phyloP scores from a whole-genome alignment of 1,140 invertebrate species.

The Argopecten irradians region DNA sequence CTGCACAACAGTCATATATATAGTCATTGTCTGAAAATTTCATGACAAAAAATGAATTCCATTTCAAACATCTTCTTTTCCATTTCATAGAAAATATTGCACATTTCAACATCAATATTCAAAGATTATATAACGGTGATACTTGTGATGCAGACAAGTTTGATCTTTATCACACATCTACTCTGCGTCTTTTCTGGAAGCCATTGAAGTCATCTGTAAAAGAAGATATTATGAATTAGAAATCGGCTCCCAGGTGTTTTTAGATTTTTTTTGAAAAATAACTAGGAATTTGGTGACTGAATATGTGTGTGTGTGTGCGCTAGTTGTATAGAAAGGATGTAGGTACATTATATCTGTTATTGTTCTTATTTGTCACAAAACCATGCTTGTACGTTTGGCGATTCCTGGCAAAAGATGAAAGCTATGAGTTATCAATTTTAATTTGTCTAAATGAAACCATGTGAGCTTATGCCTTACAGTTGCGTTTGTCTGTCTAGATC shows the following conservation, averaged over 20 bases:
- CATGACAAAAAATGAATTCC: too few relatives aligned
- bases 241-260: background rate
- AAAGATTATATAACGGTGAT: background rate
- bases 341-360: background rate
- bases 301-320: too few relatives aligned
- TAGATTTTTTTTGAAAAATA: background rate
- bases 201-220: constrained; percentile 46
- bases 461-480: too few relatives aligned
- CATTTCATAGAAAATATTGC: background rate
- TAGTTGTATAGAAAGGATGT: too few relatives aligned
- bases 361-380: background rate
- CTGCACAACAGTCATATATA: too few relatives aligned
- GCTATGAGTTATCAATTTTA: too few relatives aligned
- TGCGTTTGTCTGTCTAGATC: too few relatives aligned
- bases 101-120: background rate
- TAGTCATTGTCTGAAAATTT: too few relatives aligned
- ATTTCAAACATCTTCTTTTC: too few relatives aligned
- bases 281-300: background rate
- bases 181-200: constrained; percentile 46
- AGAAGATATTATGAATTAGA: background rate
- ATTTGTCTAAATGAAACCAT: too few relatives aligned
- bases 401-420: background rate
- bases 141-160: background rate
- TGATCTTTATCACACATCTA: constrained; percentile 38
- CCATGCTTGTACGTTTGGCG: background rate